Base-by-base conservation (phyloP, 2,797 vertebrate species). In the Okamejei kenojei region DNA sequence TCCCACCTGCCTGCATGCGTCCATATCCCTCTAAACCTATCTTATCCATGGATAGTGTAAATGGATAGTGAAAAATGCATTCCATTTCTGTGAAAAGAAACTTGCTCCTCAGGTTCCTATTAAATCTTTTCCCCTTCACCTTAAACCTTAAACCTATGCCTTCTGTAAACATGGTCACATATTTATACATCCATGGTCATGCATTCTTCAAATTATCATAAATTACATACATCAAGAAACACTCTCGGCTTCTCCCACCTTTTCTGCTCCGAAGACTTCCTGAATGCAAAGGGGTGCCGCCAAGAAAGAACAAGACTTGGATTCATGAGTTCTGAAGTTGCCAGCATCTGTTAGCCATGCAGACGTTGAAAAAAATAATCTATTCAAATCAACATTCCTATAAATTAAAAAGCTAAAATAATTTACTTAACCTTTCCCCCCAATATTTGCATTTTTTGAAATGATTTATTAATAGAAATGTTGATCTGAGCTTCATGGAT, bases 401-500 rank as follows among this genome's bases (percentile, higher is more conserved):
- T 45, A 23, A 74, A 74, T 92, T 92, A 92, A 76, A 92, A 76
- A 54, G 45, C 45, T 92, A 26, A 92, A 92, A 92, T 29, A 92
- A 92, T 92, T 74, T 76, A 92, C 68, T 91, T 88, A 88, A 88
- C 84, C 84, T 88, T 68, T 88, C 84, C 61, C 84, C 63, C 84
- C 45, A 88, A 88, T 65, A 68, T 88, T 88, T 88, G 68, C 84
- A 88, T 88, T 21, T 88, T 88, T 35, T n/a, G 84, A 68, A 29
- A 21, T 65, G 84, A 88, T 88, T 88, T 88, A 88, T 88, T 88
- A 68, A 88, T n/a, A 88, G n/a, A 21, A 88, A 88, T 88, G 84
- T 88, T 68, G 84, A 68, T 68, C 63, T 35, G 63, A 88, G n/a
- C 58, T 63, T 63, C 23, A 21, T 88, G n/a, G 61, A 21, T 68